These are phyloP conservation scores for Eumerus sabulonum DNA, from an alignment of 2,888 invertebrate genomes.

Conservation along the genomic window DNA sequence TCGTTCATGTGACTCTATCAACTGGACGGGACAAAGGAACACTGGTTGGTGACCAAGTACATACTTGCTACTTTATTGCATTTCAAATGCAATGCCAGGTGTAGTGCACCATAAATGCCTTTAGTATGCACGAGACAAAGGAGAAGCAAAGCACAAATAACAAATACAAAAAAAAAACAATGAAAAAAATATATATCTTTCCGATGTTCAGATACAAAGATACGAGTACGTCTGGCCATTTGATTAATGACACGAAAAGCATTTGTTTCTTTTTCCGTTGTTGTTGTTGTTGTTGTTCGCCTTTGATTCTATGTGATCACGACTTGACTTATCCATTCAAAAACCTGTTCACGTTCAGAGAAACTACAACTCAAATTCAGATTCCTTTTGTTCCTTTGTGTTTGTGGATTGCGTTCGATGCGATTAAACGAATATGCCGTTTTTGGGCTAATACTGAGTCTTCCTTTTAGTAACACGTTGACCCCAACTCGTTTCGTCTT, in stretches of 20 bases:
- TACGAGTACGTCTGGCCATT: conserved; percentile 34
- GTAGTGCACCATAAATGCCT: conserved; percentile 30
- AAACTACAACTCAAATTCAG: conserved; percentile 2
- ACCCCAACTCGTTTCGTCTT: conserved; percentile 15
- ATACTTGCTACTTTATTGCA: too few species aligned
- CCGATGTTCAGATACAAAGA: conserved; percentile 46
- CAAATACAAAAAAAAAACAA: conserved; percentile 44
- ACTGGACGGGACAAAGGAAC: conserved; percentile 58
- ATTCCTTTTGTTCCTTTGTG: conserved; percentile 13
- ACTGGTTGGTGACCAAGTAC: conserved; percentile 4
- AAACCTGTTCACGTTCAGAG: conserved; percentile 14
- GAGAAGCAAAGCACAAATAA: not conserved
- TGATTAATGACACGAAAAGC: conserved; percentile 53
- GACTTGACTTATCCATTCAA: not conserved
- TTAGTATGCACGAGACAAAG: not conserved
- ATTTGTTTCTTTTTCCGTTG: not conserved
- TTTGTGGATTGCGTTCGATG: too few species aligned
- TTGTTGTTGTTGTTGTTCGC: conserved; percentile 9
- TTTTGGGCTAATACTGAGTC: not conserved
- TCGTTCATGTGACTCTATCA: not conserved
- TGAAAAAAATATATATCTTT: conserved; percentile 20
- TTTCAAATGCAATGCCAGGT: conserved; percentile 60
- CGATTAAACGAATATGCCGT: conserved; percentile 28
- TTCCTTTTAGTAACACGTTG: not conserved
- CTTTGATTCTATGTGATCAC: not conserved